Evolutionary conservation across 1,140 invertebrate species (phyloP).

Genomic region (Chelonus insularis): DNA sequence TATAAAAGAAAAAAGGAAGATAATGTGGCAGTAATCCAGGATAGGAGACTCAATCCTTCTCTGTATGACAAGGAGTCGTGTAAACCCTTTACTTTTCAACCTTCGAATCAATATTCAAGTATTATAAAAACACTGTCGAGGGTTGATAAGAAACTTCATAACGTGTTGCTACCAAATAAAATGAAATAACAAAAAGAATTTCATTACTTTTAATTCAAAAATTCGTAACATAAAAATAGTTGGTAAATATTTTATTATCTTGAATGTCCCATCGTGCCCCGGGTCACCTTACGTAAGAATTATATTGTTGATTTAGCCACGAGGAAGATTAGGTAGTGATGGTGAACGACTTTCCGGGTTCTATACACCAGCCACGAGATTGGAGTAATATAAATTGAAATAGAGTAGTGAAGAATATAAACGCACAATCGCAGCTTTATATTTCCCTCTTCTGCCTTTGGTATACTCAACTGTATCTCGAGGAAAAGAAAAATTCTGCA

Average conservation of each 20-base stretch:
- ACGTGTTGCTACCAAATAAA: no score
- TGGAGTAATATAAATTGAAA: not conserved
- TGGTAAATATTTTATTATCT: no score
- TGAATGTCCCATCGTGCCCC: no score
- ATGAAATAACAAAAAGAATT: no score
- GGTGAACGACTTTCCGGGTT: not conserved
- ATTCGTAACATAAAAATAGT: no score
- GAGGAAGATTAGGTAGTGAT: conserved; percentile 21
- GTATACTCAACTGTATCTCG: not conserved
- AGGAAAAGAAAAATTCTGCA: conserved; percentile 3
- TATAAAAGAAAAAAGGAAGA: conserved; percentile 7
- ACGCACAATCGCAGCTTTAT: conserved; percentile 20
- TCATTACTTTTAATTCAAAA: no score
- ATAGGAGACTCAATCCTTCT: not conserved
- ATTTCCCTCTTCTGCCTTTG: not conserved
- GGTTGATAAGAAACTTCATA: no score
- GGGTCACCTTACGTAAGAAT: no score
- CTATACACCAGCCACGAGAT: not conserved
- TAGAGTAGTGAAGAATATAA: not conserved
- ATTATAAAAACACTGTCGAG: no score
- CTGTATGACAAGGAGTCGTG: no score
- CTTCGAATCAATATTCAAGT: no score
- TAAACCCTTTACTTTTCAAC: no score
- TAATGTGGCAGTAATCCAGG: not conserved
- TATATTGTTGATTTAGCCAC: not conserved